phyloP scores from a whole-genome alignment of 37 sponge, comb jelly and placozoan species.

The Hexactinellida sp. region DNA sequence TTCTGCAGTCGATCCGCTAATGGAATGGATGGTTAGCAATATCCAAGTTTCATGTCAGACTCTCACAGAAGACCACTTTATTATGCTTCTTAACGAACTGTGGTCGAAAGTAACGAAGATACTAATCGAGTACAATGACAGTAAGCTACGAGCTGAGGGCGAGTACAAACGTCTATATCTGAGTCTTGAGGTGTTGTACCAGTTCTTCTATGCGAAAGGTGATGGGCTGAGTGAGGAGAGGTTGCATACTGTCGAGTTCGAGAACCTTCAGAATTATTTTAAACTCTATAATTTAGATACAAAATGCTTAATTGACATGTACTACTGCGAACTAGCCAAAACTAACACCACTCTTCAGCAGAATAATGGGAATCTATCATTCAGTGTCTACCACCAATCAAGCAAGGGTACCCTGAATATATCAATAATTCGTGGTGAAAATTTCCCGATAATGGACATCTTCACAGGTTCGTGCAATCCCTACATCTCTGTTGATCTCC shows the following conservation, averaged over 20 bases:
- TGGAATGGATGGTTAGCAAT: background rate
- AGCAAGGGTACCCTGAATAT: background rate
- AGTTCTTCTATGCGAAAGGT: background rate
- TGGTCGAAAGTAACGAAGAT: background rate
- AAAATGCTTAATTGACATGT: background rate
- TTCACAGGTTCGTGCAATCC: background rate
- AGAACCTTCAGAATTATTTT: background rate
- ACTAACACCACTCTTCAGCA: background rate
- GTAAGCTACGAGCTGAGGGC: background rate
- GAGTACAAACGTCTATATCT: conserved; percentile 10
- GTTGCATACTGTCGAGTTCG: background rate
- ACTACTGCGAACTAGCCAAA: background rate
- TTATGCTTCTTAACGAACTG: background rate
- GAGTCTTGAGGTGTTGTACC: background rate
- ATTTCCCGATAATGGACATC: background rate
- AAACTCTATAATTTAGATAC: background rate
- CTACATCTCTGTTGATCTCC: background rate
- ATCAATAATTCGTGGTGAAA: background rate
- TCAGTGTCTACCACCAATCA: background rate
- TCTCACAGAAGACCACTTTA: background rate
- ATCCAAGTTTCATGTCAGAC: background rate
- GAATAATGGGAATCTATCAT: background rate
- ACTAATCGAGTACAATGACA: background rate
- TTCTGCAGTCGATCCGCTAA: background rate
- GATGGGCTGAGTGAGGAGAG: background rate